Base-by-base conservation (phyloP, 2,113 vertebrate genomes). In the Halcyon malimbica region DNA sequence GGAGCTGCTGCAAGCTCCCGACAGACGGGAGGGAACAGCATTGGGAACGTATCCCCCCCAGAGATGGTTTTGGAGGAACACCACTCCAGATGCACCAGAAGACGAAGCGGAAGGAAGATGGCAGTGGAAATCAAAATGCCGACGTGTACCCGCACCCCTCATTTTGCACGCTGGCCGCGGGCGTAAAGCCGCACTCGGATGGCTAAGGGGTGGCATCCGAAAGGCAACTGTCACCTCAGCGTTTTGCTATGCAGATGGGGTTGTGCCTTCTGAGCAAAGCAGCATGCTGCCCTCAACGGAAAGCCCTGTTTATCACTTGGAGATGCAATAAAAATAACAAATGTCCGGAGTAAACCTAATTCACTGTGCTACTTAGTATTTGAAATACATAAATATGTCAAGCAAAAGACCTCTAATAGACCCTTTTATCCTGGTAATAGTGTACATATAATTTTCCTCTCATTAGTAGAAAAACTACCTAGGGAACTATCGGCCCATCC, bases 351-450 rank as follows among this genome's bases (percentile, higher is more conserved):
- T 98, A 98, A 99, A 99, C 98, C 98, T 98, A 98, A 98, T 99
- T 99, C 99, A 99, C 99, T 98, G 98, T 97, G 98, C 98, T 98
- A 98, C 97, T 98, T 98, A 98, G 98, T 98, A 98, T 99, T 98
- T 98, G 98, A 99, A 99, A 99, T 99, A 99, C 99, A 99, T 99
- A 99, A 99, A 99, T 99, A 99, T 99, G 99, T 99, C 99, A 99
- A 98, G 98, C 98, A 98, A 98, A 99, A 98, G 98, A 98, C 98
- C 98, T 98, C 99, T 99, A 99, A 99, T 99, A 99, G 99, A 99
- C 98, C 99, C 98, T 99, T 99, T 99, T 98, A 99, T 99, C 98
- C 98, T 98, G 98, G 98, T 99, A 99, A 99, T 99, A 99, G 99
- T 98, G 97, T 98, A 99, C 97, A 98, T 98, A 99, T 99, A 99